phyloP scores from a whole-genome alignment of 1,140 invertebrate species.

The Procambarus clarkii region DNA sequence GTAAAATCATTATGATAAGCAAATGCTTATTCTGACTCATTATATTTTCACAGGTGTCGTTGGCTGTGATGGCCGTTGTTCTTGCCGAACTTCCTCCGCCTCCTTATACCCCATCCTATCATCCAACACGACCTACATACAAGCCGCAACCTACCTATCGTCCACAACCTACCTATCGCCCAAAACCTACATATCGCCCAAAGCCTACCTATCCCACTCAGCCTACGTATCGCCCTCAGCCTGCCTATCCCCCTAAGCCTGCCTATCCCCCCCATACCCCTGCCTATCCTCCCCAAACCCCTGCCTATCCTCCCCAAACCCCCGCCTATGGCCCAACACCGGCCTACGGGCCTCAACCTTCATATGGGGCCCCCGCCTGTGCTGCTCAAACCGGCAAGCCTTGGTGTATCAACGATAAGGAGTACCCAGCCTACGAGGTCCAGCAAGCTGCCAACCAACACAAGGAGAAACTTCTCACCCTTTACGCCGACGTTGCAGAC shows the following conservation, averaged over 20 bases:
- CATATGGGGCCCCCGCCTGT: constrained; percentile 5
- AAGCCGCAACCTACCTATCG: background rate
- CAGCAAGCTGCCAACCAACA: constrained; percentile 61
- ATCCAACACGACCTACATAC: background rate
- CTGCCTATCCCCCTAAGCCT: background rate
- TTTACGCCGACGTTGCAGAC: constrained; percentile 70
- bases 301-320: background rate
- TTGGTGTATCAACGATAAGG: constrained; percentile 71
- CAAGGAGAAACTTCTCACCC: constrained; percentile 67
- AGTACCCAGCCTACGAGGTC: constrained; percentile 70
- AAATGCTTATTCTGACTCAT: too few species aligned
- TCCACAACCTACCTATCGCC: background rate
- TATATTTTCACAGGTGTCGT: constrained; percentile 29
- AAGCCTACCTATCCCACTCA: background rate
- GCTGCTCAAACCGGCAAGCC: constrained; percentile 52
- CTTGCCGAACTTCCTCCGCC: constrained; percentile 11
- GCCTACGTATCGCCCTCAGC: background rate
- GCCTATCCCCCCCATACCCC: background rate
- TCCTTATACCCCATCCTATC: background rate
- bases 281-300: background rate
- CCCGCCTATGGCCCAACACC: constrained; percentile 14
- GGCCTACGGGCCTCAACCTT: background rate
- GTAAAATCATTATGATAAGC: too few species aligned
- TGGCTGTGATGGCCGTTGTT: constrained; percentile 42
- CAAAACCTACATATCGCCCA: constrained; percentile 1